Conservation (phyloP, 2,113 vertebrate species). For the Pionites leucogaster region DNA sequence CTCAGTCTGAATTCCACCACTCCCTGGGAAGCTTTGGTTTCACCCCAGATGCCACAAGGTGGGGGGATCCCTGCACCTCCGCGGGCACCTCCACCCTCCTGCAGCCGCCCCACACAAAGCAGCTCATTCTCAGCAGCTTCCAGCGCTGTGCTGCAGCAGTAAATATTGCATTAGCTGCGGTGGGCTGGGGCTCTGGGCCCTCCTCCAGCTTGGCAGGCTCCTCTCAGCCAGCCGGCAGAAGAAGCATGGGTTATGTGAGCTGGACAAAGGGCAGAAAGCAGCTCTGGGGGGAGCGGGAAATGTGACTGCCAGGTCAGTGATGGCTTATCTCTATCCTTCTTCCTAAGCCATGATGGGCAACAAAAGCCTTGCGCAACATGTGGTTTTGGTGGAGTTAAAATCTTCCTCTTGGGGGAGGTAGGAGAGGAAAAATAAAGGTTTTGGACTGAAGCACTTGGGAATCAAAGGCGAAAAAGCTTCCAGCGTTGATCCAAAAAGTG, state of each 20-base stretch:
- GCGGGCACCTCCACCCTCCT: neutral
- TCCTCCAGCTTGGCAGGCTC: slow-evolving; percentile 49
- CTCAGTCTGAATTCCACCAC: neutral
- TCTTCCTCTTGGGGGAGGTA: neutral
- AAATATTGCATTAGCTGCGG: slow-evolving; percentile 57
- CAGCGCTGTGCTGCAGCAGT: neutral
- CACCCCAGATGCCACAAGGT: neutral
- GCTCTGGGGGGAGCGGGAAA: neutral
- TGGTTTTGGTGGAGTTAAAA: neutral
- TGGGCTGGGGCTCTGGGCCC: neutral
- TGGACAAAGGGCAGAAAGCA: neutral
- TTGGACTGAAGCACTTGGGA: neutral
- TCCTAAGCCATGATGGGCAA: rapidly evolving
- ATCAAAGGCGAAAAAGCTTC: neutral
- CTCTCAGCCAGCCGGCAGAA: neutral
- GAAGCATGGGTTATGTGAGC: neutral
- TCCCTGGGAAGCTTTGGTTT: neutral
- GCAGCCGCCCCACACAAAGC: neutral
- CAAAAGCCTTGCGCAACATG: neutral
- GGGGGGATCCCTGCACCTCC: neutral
- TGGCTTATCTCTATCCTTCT: neutral
- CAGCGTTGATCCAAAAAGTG: neutral
- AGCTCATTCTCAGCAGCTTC: slow-evolving; percentile 11
- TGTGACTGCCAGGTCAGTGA: rapidly evolving
- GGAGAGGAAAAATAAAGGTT: neutral